phyloP scores from a whole-genome alignment of 2,888 invertebrate species.

The Allacma fusca region DNA sequence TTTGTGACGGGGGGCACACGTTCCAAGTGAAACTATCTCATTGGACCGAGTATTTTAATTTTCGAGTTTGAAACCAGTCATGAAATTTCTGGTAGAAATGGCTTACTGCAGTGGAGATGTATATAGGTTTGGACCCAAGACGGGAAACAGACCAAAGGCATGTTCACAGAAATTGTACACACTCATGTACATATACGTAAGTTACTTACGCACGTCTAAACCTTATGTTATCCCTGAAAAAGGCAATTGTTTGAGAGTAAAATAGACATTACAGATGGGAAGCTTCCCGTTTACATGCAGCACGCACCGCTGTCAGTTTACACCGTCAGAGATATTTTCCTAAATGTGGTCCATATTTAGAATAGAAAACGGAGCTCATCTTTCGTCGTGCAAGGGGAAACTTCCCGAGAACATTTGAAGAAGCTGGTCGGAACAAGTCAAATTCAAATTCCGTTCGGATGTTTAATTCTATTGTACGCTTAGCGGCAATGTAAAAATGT shows the following conservation, averaged over 20 bases:
- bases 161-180: not conserved
- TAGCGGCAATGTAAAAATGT: conserved; percentile 5
- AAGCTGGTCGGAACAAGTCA: conserved; percentile 3
- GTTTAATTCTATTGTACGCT: conserved; percentile 6
- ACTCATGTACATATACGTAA: not conserved
- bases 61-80: not conserved
- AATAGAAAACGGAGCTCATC: conserved; percentile 32
- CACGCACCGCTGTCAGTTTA: conserved; percentile 23
- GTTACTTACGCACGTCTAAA: not conserved
- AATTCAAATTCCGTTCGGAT: conserved; percentile 11
- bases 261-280: conserved; percentile 1
- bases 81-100: not conserved
- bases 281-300: not conserved
- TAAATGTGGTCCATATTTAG: conserved; percentile 30
- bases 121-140: not conserved
- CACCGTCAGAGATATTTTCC: conserved; percentile 1
- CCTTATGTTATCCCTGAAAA: not conserved
- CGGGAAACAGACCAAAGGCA: not conserved
- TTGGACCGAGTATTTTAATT: no score
- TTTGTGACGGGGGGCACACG: no score
- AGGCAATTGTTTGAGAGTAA: conserved; percentile 21
- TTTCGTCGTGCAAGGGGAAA: conserved; percentile 26
- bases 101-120: not conserved
- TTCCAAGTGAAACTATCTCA: no score
- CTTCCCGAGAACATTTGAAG: not conserved